A percentile compares a stretch with the other conserved stretches of the same genome.
Evolutionary conservation across 1,140 invertebrate genomes (phyloP).

Genomic region (Agrilus planipennis): DNA sequence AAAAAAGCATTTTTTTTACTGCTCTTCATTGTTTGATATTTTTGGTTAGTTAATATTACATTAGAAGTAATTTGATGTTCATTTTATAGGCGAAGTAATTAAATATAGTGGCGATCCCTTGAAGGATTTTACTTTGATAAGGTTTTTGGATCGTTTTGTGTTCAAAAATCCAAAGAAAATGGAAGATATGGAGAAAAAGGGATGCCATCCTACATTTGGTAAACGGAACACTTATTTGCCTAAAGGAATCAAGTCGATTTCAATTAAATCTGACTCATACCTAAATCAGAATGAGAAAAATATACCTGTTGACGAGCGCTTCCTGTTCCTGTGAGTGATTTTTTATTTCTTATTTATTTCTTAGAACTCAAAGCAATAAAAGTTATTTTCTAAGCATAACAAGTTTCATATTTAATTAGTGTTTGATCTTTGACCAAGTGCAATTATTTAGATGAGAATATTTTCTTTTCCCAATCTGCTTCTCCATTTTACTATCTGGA

Average conservation of each 20-base stretch:
- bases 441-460: too few species aligned
- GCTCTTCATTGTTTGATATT: too few species aligned
- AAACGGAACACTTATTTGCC: conserved; percentile 48
- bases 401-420: too few species aligned
- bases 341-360: not conserved
- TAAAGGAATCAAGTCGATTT: conserved; percentile 45
- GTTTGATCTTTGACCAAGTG: too few species aligned
- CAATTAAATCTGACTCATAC: conserved; percentile 58
- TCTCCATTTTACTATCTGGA: too few species aligned
- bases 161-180: conserved; percentile 90
- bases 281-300: conserved; percentile 50
- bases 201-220: conserved; percentile 44
- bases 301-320: conserved; percentile 73
- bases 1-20: too few species aligned
- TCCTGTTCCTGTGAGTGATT: conserved; percentile 54
- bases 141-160: conserved; percentile 89
- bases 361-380: too few species aligned
- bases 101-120: conserved; percentile 86
- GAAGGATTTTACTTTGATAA: conserved; percentile 76
- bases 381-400: too few species aligned
- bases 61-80: not conserved
- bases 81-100: conserved; percentile 49
- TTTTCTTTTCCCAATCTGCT: too few species aligned
- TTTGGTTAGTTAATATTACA: not conserved
- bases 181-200: conserved; percentile 32